phyloP scores from a whole-genome alignment of 2,888 invertebrate genomes.

The Branchipolynoe longqiensis region DNA sequence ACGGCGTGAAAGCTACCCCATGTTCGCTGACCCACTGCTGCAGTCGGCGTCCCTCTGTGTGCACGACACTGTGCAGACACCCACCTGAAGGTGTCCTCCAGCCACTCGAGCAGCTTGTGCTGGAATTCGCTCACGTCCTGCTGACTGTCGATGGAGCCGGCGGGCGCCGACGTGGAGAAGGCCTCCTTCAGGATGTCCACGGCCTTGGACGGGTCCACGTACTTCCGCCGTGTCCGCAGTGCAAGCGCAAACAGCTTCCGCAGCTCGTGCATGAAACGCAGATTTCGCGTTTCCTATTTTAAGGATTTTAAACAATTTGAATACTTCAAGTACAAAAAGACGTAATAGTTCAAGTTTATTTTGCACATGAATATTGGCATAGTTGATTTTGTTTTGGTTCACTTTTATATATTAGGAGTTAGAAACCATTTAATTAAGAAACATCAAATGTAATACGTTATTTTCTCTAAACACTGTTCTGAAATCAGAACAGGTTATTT shows the following conservation, averaged over 20 bases:
- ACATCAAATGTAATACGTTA: background rate
- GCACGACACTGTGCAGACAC: no score
- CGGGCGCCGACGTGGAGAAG: slow-evolving; percentile 67
- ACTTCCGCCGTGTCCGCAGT: slow-evolving; percentile 81
- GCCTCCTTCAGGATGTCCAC: slow-evolving; percentile 83
- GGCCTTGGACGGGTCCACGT: slow-evolving; percentile 82
- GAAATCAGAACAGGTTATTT: no score
- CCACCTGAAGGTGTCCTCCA: slow-evolving; percentile 82
- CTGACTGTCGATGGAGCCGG: slow-evolving; percentile 42
- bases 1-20: no score
- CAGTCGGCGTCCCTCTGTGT: no score
- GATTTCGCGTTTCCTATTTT: slow-evolving; percentile 78
- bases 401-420: background rate
- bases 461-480: no score
- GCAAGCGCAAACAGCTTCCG: slow-evolving; percentile 82
- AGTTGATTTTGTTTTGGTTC: background rate
- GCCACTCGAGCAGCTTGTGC: slow-evolving; percentile 82
- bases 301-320: no score
- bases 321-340: no score
- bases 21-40: no score
- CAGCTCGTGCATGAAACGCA: slow-evolving; percentile 82
- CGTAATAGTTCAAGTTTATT: no score
- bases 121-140: slow-evolving; percentile 83
- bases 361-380: no score
- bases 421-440: background rate